phyloP scores from a whole-genome alignment of 2,888 invertebrate species.

The Horisme vitalbata region DNA sequence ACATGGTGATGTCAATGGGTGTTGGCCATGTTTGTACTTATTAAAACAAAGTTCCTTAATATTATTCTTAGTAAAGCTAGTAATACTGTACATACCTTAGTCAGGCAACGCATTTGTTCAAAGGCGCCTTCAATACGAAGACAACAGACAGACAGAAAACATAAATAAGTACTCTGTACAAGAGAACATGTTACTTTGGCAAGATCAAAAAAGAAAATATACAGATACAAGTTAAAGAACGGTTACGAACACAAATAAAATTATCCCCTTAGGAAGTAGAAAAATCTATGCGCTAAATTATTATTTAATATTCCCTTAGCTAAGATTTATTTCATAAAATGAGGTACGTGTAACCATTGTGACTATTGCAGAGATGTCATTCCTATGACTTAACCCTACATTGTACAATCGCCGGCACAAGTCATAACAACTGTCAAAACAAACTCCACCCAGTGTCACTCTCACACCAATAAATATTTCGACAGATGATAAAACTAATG shows the following conservation, averaged over 20 bases:
- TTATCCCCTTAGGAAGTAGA: slow-evolving; percentile 40
- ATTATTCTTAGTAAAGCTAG: slow-evolving; percentile 77
- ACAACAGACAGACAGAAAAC: slow-evolving; percentile 39
- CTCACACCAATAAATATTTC: slow-evolving; percentile 27
- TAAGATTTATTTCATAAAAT: slow-evolving; percentile 70
- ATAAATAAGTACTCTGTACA: slow-evolving; percentile 58
- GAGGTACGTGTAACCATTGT: slow-evolving; percentile 81
- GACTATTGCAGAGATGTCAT: slow-evolving; percentile 67
- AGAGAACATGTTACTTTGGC: slow-evolving; percentile 67
- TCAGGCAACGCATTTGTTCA: slow-evolving; percentile 58
- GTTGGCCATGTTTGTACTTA: slow-evolving; percentile 38
- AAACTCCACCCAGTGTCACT: slow-evolving; percentile 20
- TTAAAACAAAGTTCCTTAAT: slow-evolving; percentile 48
- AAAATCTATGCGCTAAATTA: slow-evolving; percentile 48
- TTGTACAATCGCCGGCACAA: slow-evolving; percentile 43
- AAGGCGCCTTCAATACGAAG: slow-evolving; percentile 37
- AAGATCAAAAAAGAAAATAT: slow-evolving; percentile 59
- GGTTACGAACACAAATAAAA: slow-evolving; percentile 42
- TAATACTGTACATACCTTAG: slow-evolving; percentile 80
- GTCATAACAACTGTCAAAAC: slow-evolving; percentile 36
- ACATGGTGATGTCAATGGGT: not conserved
- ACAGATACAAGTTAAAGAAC: slow-evolving; percentile 39
- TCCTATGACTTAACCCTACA: slow-evolving; percentile 51
- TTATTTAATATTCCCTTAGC: slow-evolving; percentile 67
- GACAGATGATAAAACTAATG: slow-evolving; percentile 32